Evolutionary conservation across 1,140 invertebrate genomes (phyloP), one percentile per base, ranked within the genome.

Genomic region (Ladona fulva): DNA sequence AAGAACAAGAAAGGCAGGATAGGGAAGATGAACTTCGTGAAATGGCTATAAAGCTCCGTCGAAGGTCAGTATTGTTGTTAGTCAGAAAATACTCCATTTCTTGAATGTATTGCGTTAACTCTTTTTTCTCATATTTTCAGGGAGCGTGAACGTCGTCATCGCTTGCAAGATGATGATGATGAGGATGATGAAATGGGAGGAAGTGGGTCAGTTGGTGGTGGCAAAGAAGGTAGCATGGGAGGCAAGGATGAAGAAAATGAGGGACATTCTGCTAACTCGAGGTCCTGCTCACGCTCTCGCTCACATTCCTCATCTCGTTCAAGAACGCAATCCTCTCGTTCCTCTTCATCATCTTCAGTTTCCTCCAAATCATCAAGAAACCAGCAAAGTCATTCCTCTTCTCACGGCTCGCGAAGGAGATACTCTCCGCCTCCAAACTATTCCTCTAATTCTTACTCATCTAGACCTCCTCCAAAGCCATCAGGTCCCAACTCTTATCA

Each of bases 11-110:
- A 80, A 90, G 95, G 83, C 91, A 94, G 82, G 92, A 95, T 80
- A 87, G 95, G 42, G 94, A 96, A 83, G 94, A 96, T 84, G 94
- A 96, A 86, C 91, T 97, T 84, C 85, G 94, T 25, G 93, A 96
- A 84, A 90, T 96, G 86, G 94, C 94, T 24, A 89, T 96, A 76
- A 95, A 95, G 85, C 86, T 96, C 75, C 87, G 95, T 8, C 87
- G 93, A 86, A 92, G 92, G 52, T 66, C 3, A 5, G 29, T 37
- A 37, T 37, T 37, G 1, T 37, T 37, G 8, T 8, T 37, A 37
- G 29, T 37, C 29, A 37, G 29, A 8, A 37, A 37, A 37, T 37
- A 8, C 1, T 5, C 29, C 1, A 8, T 37, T 37, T 37, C 29
- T 8, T 37, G 29, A 1, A 5, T 37, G 1, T 37, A 37, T 37